Base-by-base conservation (phyloP, 92 coral and sea anemone species). In the Porites evermanni region DNA sequence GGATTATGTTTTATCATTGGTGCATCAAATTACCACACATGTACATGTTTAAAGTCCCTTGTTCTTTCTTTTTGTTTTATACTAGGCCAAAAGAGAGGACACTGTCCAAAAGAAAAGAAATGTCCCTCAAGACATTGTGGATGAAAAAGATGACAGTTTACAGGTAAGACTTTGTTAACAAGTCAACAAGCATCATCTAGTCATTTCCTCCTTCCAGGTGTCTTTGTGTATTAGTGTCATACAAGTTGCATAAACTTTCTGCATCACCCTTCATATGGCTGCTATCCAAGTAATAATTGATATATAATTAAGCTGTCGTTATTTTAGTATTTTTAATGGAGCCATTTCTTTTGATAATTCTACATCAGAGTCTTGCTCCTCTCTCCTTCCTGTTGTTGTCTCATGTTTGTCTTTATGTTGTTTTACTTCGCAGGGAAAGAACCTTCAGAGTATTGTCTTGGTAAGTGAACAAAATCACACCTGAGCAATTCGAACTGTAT, bases 111-210 rank as follows among this genome's bases (percentile, higher is more conserved):
- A 97, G 90, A 93, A 94, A 87, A 93, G 99, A 74, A 97, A 97
- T 97, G 99, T 97, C 6, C 99, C 99, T 59, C 87, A 92, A 54
- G 98, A 92, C 71, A 78, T 94, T 88, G 84, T 95, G 52, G 99
- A 97, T 88, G 99, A 97, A 53, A 97, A 95, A 66, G 99, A 97
- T 86, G 99, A 97, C 21, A 95, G 84, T 67, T 90, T 96, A 65
- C 99, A 94, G 86, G 98, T 96, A 81, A 38, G 7, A 38, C 5
- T 38, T 38, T 38, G 47, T 38, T 38, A 38, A 38, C 47, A 38
- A 38, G 32, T 65, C 47, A n/a, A 21, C 78, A 67, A 14, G 16
- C 44, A 82, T 52, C 26, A 23, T 23, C 8, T 20, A 56, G 11
- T 17, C 19, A 21, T 23, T 77, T 38, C 47, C 47, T 38, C 47